Percentiles rank a stretch among this genome's conserved stretches.
Conservation (phyloP, 2,113 vertebrate species). For the Tragelaphus strepsiceros region DNA sequence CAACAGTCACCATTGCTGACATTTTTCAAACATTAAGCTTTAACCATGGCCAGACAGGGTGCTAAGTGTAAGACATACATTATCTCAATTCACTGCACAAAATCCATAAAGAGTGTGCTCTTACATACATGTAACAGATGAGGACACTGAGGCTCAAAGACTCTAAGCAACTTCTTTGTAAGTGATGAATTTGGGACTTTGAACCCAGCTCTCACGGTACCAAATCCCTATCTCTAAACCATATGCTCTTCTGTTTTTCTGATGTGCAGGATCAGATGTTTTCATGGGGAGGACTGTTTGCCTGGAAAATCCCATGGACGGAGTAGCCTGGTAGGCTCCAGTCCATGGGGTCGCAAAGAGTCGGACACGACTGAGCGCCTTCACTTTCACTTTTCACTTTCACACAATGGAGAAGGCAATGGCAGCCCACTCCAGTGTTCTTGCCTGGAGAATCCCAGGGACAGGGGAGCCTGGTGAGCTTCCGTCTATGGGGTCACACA, state of each 20-base stretch:
- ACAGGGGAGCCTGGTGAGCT: too few relatives aligned
- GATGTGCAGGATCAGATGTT: not conserved
- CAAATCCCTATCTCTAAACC: not conserved
- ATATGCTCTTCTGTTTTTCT: not conserved
- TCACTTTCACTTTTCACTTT: too few relatives aligned
- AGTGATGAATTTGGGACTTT: too few relatives aligned
- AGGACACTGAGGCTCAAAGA: not conserved
- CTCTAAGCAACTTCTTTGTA: not conserved
- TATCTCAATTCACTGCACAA: not conserved
- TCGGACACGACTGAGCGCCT: too few relatives aligned
- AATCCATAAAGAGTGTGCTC: not conserved
- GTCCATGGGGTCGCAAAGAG: too few relatives aligned
- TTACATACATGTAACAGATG: not conserved
- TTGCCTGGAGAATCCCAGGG: too few relatives aligned
- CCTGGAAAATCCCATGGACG: too few relatives aligned
- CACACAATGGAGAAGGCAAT: too few relatives aligned
- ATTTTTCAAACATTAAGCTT: not conserved
- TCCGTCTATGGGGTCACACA: too few relatives aligned
- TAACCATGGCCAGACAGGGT: not conserved
- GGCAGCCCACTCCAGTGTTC: too few relatives aligned
- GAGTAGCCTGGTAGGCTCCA: too few relatives aligned
- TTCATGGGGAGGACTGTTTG: not conserved
- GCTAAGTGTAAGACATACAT: rapidly evolving
- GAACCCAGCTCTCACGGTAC: not conserved
- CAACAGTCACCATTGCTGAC: rapidly evolving